These are phyloP conservation scores for Drosophila neocordata DNA, from an alignment of 1,140 invertebrate species.

Conservation along the genomic window DNA sequence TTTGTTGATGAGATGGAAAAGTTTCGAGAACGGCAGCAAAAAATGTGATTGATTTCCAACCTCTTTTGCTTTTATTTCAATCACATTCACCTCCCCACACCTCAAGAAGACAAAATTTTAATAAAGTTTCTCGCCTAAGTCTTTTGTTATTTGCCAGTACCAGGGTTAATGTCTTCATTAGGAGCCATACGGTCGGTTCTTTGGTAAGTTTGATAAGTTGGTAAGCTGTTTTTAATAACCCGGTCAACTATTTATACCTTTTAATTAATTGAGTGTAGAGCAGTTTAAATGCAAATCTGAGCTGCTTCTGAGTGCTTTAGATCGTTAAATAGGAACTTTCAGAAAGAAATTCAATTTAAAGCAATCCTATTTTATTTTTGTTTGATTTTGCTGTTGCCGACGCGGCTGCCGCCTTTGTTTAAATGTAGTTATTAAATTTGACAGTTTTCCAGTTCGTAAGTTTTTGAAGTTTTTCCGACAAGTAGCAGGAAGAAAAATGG, in stretches of 20 bases:
- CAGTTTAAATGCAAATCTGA: constrained; percentile 71
- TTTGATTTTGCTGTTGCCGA: neutral
- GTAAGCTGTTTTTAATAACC: constrained; percentile 76
- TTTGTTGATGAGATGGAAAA: constrained; percentile 9
- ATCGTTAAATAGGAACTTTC: constrained; percentile 57
- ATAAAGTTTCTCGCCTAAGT: constrained; percentile 70
- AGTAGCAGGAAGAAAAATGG: neutral
- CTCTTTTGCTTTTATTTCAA: too few species aligned
- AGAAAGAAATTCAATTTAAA: constrained; percentile 65
- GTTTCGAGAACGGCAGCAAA: neutral
- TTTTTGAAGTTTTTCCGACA: constrained; percentile 58
- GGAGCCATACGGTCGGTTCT: constrained; percentile 5
- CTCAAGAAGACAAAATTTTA: too few species aligned
- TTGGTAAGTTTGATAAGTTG: constrained; percentile 43
- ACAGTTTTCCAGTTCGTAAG: constrained; percentile 65
- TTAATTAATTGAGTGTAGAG: constrained; percentile 65
- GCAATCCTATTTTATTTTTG: constrained; percentile 34
- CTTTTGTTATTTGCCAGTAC: constrained; percentile 67
- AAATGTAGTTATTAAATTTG: constrained; percentile 79
- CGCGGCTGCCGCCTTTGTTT: constrained; percentile 44
- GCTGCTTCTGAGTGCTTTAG: constrained; percentile 62
- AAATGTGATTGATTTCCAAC: constrained; percentile 7
- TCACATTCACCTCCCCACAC: constrained; percentile 13
- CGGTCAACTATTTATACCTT: constrained; percentile 39
- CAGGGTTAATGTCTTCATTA: constrained; percentile 65